Percentiles rank a stretch among this genome's conserved stretches.
phyloP scores from a whole-genome alignment of 2,888 invertebrate genomes.

The Ochlodes sylvanus region DNA sequence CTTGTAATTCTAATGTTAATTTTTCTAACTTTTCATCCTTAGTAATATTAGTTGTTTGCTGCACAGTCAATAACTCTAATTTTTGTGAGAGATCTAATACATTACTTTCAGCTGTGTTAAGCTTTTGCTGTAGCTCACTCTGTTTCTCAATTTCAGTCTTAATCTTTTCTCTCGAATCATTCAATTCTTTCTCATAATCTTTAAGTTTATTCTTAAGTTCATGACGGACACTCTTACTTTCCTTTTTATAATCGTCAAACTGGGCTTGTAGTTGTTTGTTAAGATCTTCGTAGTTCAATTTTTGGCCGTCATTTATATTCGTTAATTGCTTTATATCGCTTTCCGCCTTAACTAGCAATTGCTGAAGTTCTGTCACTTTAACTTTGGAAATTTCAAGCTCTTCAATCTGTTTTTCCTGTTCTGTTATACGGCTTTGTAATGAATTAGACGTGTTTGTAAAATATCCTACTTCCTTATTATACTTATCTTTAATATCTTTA shows the following conservation, averaged over 20 bases:
- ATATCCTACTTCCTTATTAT: constrained; percentile 69
- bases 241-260: constrained; percentile 75
- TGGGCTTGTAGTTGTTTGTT: constrained; percentile 73
- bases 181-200: constrained; percentile 74
- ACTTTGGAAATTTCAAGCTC: constrained; percentile 67
- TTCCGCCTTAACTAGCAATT: constrained; percentile 72
- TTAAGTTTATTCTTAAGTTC: constrained; percentile 85
- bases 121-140: constrained; percentile 65
- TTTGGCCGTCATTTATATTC: constrained; percentile 78
- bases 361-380: constrained; percentile 72
- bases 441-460: constrained; percentile 64
- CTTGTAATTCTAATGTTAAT: constrained; percentile 73
- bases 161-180: constrained; percentile 68
- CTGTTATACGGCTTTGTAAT: constrained; percentile 62
- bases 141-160: constrained; percentile 71
- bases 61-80: constrained; percentile 71
- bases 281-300: constrained; percentile 77
- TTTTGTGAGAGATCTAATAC: constrained; percentile 71
- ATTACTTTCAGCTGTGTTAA: constrained; percentile 66
- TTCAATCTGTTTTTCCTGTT: constrained; percentile 66
- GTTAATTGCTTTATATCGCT: constrained; percentile 74
- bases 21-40: constrained; percentile 76
- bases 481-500: constrained; percentile 63
- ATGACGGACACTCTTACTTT: constrained; percentile 78
- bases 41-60: constrained; percentile 69